Base-by-base conservation (phyloP, 2,113 vertebrate species). In the Boulengeromyrus knoepffleri region DNA sequence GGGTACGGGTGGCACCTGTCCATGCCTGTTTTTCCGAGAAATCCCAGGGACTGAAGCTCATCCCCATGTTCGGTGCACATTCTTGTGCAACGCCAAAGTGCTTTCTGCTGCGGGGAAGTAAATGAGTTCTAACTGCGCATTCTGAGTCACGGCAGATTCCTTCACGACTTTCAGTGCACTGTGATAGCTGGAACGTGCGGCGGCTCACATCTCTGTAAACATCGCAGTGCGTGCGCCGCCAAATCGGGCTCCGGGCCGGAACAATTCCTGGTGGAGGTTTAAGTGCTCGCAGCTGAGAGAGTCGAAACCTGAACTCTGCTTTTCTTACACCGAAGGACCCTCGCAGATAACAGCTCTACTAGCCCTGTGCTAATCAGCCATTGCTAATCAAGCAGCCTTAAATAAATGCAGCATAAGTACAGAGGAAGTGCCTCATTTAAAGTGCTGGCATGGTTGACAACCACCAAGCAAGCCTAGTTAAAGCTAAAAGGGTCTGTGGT, bases 21-120 rank as follows among this genome's bases (percentile, higher is more conserved):
- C 62, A 88, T 62, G 74, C 1, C 24, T 53, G 46, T 89, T 66
- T 66, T 80, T 86, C 89, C 31, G 10, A 19, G 74, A 83, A 89
- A 86, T 89, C 91, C 90, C 42, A 47, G 9, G 5, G 89, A 90
- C 12, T 90, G 77, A 90, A 47, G 53, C 10, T 85, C 88, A 1
- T 70, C 42, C 53, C 88, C 62, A 36, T 70, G 88, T 66, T 56
- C 45, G 45, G 42, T 77, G 56, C 58, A 7, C 80, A 66, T 93
- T n/a, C 87, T 91, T 85, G 13, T 88, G 52, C 62, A 85, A 74
- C 62, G 87, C 90, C 90, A 92, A 66, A 91, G 52, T 27, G 49
- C 85, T 90, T 91, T 56, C 74, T 42, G 56, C 87, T 91, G 91
- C 91, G 89, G 89, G 91, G 90, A 91, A 91, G 93, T 92, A 91